phyloP scores from a whole-genome alignment of 2,797 vertebrate species.

The Ceyx erithaca region DNA sequence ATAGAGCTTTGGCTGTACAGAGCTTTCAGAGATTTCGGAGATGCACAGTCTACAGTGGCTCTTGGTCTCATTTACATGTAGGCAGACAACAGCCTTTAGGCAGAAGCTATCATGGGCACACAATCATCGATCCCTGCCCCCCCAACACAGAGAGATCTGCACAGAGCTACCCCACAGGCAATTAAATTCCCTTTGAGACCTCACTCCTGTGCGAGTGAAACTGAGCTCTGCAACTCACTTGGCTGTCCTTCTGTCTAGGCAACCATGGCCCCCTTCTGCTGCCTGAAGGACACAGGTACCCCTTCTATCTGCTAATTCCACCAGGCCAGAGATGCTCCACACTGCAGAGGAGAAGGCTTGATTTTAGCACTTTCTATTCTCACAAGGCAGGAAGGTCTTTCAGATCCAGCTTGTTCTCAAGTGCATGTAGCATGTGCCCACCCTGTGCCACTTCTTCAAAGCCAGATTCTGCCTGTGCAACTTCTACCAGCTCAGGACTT shows the following conservation, averaged over 20 bases:
- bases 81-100: neutral
- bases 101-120: neutral
- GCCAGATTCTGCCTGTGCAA: neutral
- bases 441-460: neutral
- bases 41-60: neutral
- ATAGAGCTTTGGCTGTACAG: neutral
- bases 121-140: neutral
- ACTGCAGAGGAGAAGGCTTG: neutral
- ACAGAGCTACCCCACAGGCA: neutral
- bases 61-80: neutral
- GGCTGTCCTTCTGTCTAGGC: neutral
- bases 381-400: neutral
- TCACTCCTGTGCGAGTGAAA: neutral
- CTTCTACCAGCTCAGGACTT: neutral
- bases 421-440: neutral
- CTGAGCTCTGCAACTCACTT: neutral
- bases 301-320: neutral
- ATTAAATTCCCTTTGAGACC: neutral
- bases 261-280: neutral
- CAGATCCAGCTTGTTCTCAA: neutral
- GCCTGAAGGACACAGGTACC: neutral
- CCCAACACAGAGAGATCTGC: neutral
- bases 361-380: neutral
- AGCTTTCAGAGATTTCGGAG: too few species aligned
- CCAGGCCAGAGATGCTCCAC: accelerated